phyloP scores from a whole-genome alignment of 1,140 invertebrate species.

The Lepidurus packardi region DNA sequence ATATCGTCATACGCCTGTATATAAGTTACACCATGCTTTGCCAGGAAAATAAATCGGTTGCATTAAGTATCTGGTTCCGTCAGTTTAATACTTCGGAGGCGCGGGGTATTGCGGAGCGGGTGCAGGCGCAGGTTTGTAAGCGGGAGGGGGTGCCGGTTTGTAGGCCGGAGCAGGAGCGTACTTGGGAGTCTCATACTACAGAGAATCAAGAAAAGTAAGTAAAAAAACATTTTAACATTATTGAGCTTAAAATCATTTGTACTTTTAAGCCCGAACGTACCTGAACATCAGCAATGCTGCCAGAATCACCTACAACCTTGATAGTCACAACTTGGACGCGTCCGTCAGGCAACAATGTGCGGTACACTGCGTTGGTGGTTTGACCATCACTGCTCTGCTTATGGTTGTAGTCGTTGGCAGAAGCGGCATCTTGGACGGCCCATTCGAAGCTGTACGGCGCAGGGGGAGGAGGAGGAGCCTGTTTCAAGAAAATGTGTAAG shows the following conservation, averaged over 20 bases:
- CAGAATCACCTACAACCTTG: background rate
- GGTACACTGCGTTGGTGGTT: slow-evolving; percentile 7
- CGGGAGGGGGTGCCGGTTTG: background rate
- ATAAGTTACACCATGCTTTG: too few species aligned
- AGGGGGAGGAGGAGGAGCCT: background rate
- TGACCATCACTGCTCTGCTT: slow-evolving; percentile 47
- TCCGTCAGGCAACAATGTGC: background rate
- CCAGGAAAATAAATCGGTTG: too few species aligned
- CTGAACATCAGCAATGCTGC: slow-evolving; percentile 10
- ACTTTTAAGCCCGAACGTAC: background rate
- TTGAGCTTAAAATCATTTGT: too few species aligned
- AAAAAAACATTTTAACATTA: background rate
- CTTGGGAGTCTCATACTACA: background rate
- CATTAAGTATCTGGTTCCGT: background rate
- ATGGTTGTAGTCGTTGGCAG: slow-evolving; percentile 36
- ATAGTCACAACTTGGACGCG: background rate
- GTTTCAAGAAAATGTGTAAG: background rate
- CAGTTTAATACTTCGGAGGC: background rate
- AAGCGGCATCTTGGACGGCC: slow-evolving; percentile 34
- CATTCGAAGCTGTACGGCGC: slow-evolving; percentile 29
- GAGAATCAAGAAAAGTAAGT: background rate
- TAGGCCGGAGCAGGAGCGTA: background rate
- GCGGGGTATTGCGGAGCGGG: background rate
- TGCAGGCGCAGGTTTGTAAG: background rate
- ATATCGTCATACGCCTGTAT: too few species aligned